Conservation (phyloP, 1,140 invertebrate species). For the Metaphire vulgaris region DNA sequence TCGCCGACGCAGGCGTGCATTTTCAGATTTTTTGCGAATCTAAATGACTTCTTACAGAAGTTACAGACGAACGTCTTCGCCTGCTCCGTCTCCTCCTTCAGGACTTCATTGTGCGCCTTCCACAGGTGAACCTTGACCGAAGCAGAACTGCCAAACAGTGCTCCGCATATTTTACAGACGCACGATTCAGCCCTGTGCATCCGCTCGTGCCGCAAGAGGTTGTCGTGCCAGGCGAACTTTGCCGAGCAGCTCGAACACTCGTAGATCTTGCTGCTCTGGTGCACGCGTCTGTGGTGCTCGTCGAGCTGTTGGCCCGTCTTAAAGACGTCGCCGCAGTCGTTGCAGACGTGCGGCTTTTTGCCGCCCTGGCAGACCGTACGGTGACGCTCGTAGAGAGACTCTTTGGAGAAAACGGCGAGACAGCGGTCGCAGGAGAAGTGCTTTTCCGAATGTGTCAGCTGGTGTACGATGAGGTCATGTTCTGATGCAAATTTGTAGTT, state of each 20-base stretch:
- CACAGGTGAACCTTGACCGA: slow-evolving; percentile 19
- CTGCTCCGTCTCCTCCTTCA: not conserved
- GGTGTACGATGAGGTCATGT: slow-evolving; percentile 2
- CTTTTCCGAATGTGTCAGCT: not conserved
- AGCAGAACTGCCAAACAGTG: slow-evolving; percentile 7
- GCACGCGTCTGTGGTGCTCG: not conserved
- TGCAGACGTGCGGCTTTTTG: slow-evolving; percentile 12
- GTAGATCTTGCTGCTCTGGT: not conserved
- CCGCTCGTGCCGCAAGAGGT: slow-evolving; percentile 8
- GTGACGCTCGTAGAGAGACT: not conserved
- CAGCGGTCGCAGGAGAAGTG: slow-evolving; percentile 9
- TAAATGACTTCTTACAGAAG: not conserved
- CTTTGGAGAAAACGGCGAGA: slow-evolving; percentile 10
- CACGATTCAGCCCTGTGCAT: slow-evolving; percentile 6
- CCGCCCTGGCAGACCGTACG: not conserved
- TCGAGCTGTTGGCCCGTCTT: not conserved
- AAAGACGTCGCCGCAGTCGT: slow-evolving; percentile 16
- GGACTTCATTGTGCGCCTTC: slow-evolving; percentile 6
- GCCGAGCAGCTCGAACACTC: slow-evolving; percentile 11
- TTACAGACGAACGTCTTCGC: not conserved
- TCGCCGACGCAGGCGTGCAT: not conserved
- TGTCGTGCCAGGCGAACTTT: slow-evolving; percentile 1
- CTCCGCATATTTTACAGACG: slow-evolving; percentile 4
- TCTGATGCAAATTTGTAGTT: slow-evolving; percentile 22
- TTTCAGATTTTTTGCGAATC: not conserved